Conservation (phyloP, 2,797 vertebrate genomes). For the Thamnophis elegans region DNA sequence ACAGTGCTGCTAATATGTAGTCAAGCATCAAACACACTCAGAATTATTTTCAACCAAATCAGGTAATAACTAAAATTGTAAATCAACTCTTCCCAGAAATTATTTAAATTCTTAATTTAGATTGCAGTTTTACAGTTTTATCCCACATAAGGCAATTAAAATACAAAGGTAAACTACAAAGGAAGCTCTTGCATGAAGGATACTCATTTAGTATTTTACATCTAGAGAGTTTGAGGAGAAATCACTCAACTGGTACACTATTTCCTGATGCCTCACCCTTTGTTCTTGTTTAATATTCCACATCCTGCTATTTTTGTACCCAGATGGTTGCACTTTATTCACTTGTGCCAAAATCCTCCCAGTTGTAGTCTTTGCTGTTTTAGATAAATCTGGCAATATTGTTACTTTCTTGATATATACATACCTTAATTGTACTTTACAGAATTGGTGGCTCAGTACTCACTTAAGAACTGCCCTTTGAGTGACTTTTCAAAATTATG, state of each 20-base stretch:
- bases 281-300: background rate
- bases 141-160: background rate
- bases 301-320: background rate
- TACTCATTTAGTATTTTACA: background rate
- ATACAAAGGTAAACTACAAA: background rate
- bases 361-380: background rate
- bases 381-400: background rate
- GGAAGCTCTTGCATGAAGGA: background rate
- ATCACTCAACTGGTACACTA: background rate
- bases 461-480: background rate
- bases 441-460: background rate
- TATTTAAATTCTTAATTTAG: background rate
- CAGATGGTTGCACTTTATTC: background rate
- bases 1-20: slow-evolving; percentile 28
- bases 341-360: background rate
- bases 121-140: background rate
- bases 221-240: background rate
- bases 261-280: background rate
- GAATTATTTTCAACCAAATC: background rate
- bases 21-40: slow-evolving; percentile 26
- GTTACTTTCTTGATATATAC: background rate
- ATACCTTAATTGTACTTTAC: background rate
- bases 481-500: background rate
- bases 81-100: background rate
- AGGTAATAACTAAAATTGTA: slow-evolving; percentile 11